Base-by-base conservation (phyloP, 1,140 invertebrate species). In the Matsumurasca onukii region DNA sequence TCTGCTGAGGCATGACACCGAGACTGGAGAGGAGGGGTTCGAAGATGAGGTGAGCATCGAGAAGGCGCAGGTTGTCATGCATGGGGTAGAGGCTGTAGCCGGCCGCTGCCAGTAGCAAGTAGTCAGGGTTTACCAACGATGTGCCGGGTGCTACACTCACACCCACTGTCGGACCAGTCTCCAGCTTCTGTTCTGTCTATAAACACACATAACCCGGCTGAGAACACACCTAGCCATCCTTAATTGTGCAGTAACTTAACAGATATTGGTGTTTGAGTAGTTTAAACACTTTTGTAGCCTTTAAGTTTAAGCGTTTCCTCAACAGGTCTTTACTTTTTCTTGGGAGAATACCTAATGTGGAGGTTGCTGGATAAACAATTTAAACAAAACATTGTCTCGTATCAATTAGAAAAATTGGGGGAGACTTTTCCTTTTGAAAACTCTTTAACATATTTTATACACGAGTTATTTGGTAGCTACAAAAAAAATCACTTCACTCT, bases 21-120 rank as follows among this genome's bases (percentile, higher is more conserved):
- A 96, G 81, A 45, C 90, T 91, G 0, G 91, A 88, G 9, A 96
- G 79, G 63, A 97, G 81, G 0, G 93, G 93, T 76, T 95, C 91
- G 79, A 97, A 97, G 71, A 96, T 94, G n/a, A 95, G 83, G 83
- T 96, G 93, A 20, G 94, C 93, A 80, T 97, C 93, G 64, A 95
- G 80, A 52, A 95, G 79, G 78, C 92, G 87, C 1, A 93, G 84
- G 0, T 91, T 93, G 74, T 92, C 90, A 77, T 92, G 90, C 82
- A 92, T 87, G 48, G 91, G 88, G 78, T 88, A 91, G 39, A 90
- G 81, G 80, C 81, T 83, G 68, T 82, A 82, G 0, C 84, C 74
- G 5, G 71, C 69, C 3, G 74, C 67, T 15, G 73, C 70, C 13
- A 75, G 51, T 22, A 69, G 45, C 17, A 74, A 39, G 39, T 75